A percentile compares a stretch with the other conserved stretches of the same genome.
Conservation (phyloP, 2,888 invertebrate species). For the Nebria brevicollis region DNA sequence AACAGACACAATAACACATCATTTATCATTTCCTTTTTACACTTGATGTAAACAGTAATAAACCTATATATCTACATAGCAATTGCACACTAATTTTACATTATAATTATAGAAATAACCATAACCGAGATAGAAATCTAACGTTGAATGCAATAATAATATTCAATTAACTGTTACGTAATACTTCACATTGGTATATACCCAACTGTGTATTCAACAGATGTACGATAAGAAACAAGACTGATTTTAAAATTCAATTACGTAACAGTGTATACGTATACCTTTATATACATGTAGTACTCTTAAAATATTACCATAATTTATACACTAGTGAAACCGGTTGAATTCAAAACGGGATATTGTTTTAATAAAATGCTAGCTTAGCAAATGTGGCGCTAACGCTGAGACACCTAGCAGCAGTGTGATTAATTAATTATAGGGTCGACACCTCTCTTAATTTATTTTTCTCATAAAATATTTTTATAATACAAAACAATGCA, state of each 20-base stretch:
- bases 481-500: too few species aligned
- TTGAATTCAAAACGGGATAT: neutral
- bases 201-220: neutral
- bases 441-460: too few species aligned
- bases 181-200: neutral
- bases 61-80: neutral
- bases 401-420: neutral
- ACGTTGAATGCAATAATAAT: neutral
- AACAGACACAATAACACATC: neutral
- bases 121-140: neutral
- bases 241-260: neutral
- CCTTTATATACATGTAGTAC: neutral
- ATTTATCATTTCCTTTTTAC: constrained; percentile 1
- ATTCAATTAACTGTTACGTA: neutral
- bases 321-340: neutral
- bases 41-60: neutral
- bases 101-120: neutral
- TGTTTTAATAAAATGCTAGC: neutral
- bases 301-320: neutral
- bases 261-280: neutral
- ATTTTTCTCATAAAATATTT: too few species aligned
- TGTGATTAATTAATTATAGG: neutral
- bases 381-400: neutral
- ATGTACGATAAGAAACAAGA: neutral
- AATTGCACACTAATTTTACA: neutral